phyloP scores from a whole-genome alignment of 2,797 vertebrate species.

The Salarias fasciatus region DNA sequence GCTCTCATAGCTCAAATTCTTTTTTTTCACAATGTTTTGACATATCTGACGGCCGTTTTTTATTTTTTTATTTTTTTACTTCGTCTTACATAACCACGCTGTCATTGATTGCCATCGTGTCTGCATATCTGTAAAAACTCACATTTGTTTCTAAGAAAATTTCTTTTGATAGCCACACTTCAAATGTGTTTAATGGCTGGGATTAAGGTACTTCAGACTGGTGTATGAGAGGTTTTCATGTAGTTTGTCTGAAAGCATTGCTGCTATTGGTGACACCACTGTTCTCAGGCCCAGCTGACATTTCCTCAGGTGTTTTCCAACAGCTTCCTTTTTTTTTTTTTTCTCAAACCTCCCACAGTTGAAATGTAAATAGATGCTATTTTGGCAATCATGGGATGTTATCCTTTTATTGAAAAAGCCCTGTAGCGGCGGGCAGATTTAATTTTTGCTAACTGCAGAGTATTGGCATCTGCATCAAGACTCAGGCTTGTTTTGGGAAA shows the following conservation, averaged over 20 bases:
- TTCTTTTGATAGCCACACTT: background rate
- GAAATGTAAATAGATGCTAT: conserved; percentile 31
- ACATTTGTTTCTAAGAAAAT: too few species aligned
- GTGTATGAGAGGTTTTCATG: conserved; percentile 29
- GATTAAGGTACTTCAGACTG: conserved; percentile 36
- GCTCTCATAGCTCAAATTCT: conserved; percentile 16
- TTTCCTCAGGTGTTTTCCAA: conserved; percentile 43
- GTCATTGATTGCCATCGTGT: background rate
- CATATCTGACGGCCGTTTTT: conserved; percentile 9
- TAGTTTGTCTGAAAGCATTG: conserved; percentile 41
- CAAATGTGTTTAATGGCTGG: too few species aligned
- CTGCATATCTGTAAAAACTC: background rate
- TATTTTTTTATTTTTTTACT: conserved; percentile 19
- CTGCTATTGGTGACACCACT: conserved; percentile 12
- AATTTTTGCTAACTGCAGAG: conserved; percentile 36
- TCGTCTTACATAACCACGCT: conserved; percentile 15
- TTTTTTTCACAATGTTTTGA: conserved; percentile 22
- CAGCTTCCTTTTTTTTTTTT: conserved; percentile 8
- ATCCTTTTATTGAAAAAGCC: conserved; percentile 28
- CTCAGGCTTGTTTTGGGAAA: conserved; percentile 31
- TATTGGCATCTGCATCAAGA: conserved; percentile 18
- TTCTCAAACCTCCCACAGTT: conserved; percentile 9
- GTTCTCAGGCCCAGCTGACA: conserved; percentile 30
- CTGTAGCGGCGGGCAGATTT: conserved; percentile 22
- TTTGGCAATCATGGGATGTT: conserved; percentile 26